These are phyloP conservation scores for Spialia ferax DNA, from an alignment of 2,888 invertebrate species.

Conservation along the genomic window DNA sequence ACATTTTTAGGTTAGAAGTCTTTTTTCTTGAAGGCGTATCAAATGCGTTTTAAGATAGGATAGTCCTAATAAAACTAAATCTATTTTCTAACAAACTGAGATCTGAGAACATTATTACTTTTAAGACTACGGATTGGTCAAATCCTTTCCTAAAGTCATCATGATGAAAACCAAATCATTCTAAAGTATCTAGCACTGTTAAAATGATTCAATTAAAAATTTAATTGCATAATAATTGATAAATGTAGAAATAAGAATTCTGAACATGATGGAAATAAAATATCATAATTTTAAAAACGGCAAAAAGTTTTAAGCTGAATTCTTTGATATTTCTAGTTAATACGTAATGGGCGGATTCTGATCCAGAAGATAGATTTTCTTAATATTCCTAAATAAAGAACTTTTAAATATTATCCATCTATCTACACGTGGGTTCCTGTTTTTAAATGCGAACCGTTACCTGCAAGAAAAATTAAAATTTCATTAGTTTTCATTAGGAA, in stretches of 20 bases:
- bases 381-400: background rate
- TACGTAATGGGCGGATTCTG: slow-evolving; percentile 6
- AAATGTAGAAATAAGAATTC: too few relatives aligned
- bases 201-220: too few relatives aligned
- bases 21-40: background rate
- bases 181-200: too few relatives aligned
- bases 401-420: slow-evolving; percentile 47
- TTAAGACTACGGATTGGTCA: background rate
- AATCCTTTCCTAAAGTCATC: background rate
- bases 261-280: too few relatives aligned
- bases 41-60: background rate
- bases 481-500: background rate
- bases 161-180: too few relatives aligned
- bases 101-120: background rate
- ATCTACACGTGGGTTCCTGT: slow-evolving; percentile 72
- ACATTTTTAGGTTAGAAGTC: slow-evolving; percentile 9
- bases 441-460: slow-evolving; percentile 60
- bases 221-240: too few relatives aligned
- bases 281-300: too few relatives aligned
- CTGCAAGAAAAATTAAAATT: slow-evolving; percentile 56
- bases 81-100: background rate
- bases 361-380: background rate
- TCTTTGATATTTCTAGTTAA: background rate
- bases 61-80: too few relatives aligned
- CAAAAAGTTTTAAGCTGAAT: too few relatives aligned